Conservation (phyloP, 2,888 invertebrate species). For the Chelonus formosanus region DNA sequence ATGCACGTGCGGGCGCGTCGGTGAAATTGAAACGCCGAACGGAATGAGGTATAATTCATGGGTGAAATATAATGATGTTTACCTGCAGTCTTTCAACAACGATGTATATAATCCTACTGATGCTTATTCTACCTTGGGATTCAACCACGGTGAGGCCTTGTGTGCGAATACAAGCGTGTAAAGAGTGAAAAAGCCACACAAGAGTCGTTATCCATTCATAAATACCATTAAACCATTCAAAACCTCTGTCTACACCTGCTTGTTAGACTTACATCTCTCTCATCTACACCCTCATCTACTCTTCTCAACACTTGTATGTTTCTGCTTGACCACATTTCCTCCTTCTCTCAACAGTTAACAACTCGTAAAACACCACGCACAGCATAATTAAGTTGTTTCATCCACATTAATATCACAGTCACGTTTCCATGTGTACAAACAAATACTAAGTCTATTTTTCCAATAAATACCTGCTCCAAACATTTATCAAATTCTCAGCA, state of each 20-base stretch:
- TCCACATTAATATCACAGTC: conserved; percentile 29
- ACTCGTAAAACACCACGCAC: conserved; percentile 41
- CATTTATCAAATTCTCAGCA: too few species aligned
- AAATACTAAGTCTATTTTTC: too few species aligned
- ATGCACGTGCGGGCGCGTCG: conserved; percentile 31
- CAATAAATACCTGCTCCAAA: too few species aligned
- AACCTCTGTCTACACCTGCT: conserved; percentile 30
- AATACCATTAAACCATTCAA: conserved; percentile 53
- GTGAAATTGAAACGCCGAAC: conserved; percentile 45
- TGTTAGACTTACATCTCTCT: conserved; percentile 15
- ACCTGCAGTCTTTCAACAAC: conserved; percentile 26
- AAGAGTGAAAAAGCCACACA: conserved; percentile 46
- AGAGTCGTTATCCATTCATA: conserved; percentile 54
- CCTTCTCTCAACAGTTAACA: conserved; percentile 43
- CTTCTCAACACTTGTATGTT: background rate
- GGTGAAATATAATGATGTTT: conserved; percentile 43
- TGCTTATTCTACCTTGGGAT: conserved; percentile 8
- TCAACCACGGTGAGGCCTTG: conserved; percentile 10
- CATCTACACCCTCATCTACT: conserved; percentile 11
- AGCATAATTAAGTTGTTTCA: conserved; percentile 55
- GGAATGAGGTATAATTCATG: conserved; percentile 45
- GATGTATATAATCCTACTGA: conserved; percentile 14
- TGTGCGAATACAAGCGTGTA: conserved; percentile 35
- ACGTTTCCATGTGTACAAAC: too few species aligned
- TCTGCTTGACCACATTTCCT: conserved; percentile 24